phyloP scores from a whole-genome alignment of 2,797 vertebrate genomes.

The Coregonus suidteri region DNA sequence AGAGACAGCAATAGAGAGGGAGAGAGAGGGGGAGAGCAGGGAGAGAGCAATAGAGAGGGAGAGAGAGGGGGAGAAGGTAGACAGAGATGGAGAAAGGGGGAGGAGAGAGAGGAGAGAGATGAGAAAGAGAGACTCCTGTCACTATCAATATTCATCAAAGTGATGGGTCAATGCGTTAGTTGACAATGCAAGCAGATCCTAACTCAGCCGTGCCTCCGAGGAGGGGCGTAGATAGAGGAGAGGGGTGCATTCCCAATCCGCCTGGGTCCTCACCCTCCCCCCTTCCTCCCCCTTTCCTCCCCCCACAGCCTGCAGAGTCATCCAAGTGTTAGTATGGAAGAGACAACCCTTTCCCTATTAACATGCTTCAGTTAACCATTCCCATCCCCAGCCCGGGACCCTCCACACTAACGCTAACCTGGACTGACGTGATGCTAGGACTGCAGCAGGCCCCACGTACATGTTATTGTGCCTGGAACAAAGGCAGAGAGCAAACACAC shows the following conservation, averaged over 20 bases:
- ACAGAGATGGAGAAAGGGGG: not conserved
- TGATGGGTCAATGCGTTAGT: slow-evolving; percentile 90
- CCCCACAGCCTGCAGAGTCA: slow-evolving; percentile 87
- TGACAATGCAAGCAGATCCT: slow-evolving; percentile 92
- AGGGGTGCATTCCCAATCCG: slow-evolving; percentile 83
- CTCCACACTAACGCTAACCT: slow-evolving; percentile 85
- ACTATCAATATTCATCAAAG: slow-evolving; percentile 89
- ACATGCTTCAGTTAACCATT: slow-evolving; percentile 92
- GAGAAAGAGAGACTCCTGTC: slow-evolving; percentile 75
- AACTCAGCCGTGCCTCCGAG: slow-evolving; percentile 84
- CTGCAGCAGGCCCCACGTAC: slow-evolving; percentile 66
- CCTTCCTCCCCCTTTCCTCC: slow-evolving; percentile 69
- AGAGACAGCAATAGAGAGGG: slow-evolving; percentile 13
- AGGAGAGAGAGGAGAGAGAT: not conserved
- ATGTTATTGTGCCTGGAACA: slow-evolving; percentile 78
- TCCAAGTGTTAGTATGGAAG: slow-evolving; percentile 94
- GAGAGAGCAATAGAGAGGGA: slow-evolving; percentile 39
- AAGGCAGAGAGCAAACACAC: slow-evolving; percentile 60
- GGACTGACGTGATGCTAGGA: slow-evolving; percentile 83
- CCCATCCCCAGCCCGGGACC: slow-evolving; percentile 78
- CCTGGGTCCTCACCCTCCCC: slow-evolving; percentile 72
- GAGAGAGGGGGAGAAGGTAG: not conserved
- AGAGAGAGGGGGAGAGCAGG: slow-evolving; percentile 31
- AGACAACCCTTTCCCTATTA: slow-evolving; percentile 94
- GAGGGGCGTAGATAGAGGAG: slow-evolving; percentile 35